Evolutionary conservation across 1,140 invertebrate genomes (phyloP).

Genomic region (Batillaria attramentaria): DNA sequence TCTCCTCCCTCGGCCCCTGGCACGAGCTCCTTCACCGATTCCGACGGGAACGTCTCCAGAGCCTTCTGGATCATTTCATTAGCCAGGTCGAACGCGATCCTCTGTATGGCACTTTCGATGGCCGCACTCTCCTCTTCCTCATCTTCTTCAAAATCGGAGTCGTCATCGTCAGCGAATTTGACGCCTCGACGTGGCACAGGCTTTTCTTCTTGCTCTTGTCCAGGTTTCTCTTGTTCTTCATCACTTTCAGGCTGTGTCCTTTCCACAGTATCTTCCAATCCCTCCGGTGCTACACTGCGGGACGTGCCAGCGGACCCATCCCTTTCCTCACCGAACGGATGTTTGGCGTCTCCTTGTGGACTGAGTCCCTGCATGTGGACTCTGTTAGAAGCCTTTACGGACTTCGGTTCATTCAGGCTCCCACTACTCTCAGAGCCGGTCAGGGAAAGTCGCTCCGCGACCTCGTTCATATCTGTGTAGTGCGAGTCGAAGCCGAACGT

Average conservation of each 20-base stretch:
- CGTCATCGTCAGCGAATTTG: not conserved
- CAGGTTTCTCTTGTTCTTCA: conserved; percentile 10
- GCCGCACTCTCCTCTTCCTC: not conserved
- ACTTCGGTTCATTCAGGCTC: conserved; percentile 1
- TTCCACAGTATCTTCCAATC: not conserved
- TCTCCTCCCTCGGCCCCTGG: not conserved
- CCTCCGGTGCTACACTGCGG: not conserved
- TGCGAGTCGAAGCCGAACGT: not conserved
- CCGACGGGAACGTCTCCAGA: conserved; percentile 47
- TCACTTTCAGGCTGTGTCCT: not conserved
- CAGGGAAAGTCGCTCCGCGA: conserved; percentile 32
- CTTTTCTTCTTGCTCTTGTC: not conserved
- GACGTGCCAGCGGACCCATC: not conserved
- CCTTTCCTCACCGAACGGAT: too few species aligned
- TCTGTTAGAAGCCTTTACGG: not conserved
- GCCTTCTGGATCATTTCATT: conserved; percentile 56
- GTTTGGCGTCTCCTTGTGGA: conserved; percentile 6
- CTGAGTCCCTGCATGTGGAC: conserved; percentile 6
- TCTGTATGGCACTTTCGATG: conserved; percentile 37
- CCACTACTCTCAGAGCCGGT: conserved; percentile 21
- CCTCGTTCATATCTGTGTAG: conserved; percentile 36
- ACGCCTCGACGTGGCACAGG: not conserved
- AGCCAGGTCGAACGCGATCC: conserved; percentile 51
- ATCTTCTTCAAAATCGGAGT: not conserved
- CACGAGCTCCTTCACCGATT: conserved; percentile 10